These are phyloP conservation scores for Nothoprocta perdicaria DNA, from an alignment of 2,113 vertebrate species.

Conservation along the genomic window DNA sequence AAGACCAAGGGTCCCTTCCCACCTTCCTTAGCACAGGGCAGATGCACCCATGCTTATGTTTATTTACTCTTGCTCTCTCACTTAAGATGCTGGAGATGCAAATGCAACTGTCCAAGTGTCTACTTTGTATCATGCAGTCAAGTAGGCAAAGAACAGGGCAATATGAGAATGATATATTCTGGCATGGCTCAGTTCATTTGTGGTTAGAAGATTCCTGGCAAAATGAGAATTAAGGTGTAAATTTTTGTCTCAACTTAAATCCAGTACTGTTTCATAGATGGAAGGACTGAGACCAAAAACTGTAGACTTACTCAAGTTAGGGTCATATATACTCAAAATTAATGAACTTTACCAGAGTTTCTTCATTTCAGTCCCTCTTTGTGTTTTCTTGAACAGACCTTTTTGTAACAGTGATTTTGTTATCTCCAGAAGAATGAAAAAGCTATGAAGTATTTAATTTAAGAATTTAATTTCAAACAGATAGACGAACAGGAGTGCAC, in stretches of 20 bases:
- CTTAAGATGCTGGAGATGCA: background rate
- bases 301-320: background rate
- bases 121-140: background rate
- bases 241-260: background rate
- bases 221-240: background rate
- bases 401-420: conserved; percentile 26
- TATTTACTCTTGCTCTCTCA: background rate
- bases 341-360: background rate
- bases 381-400: background rate
- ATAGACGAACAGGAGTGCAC: conserved; percentile 35
- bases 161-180: background rate
- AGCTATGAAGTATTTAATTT: conserved; percentile 54
- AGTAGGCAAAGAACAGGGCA: background rate
- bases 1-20: background rate
- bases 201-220: background rate
- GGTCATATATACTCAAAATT: background rate
- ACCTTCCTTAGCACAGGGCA: background rate
- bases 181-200: background rate
- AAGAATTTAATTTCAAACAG: conserved; percentile 66
- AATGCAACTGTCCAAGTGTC: background rate
- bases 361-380: background rate
- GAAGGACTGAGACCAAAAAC: background rate
- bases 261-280: background rate
- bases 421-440: conserved; percentile 27
- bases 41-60: fast-evolving